phyloP scores from a whole-genome alignment of 2,113 vertebrate genomes.

The Aramus guarauna region DNA sequence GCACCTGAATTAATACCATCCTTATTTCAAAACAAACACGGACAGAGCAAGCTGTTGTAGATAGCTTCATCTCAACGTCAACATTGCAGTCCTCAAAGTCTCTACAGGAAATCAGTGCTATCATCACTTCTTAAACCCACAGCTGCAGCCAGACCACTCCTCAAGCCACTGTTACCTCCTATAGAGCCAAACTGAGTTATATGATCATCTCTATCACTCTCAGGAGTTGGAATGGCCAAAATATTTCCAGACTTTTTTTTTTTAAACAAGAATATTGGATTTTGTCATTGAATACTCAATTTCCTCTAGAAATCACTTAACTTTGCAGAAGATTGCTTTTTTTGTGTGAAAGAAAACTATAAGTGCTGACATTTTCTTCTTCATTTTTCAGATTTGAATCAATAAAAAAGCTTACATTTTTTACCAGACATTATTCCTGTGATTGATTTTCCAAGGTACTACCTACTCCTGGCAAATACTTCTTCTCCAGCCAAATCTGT shows the following conservation, averaged over 20 bases:
- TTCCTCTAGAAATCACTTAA: background rate
- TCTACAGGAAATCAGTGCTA: background rate
- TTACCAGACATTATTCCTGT: background rate
- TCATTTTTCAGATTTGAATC: background rate
- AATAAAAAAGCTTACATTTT: background rate
- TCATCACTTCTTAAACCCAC: background rate
- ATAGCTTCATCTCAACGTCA: background rate
- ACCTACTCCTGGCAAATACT: background rate
- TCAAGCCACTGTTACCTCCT: background rate
- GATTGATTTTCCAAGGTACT: background rate
- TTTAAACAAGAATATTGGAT: background rate
- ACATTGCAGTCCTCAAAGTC: background rate
- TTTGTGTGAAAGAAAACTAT: background rate
- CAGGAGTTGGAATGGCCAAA: background rate
- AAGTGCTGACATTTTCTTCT: background rate
- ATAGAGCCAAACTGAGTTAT: background rate
- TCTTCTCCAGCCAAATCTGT: background rate
- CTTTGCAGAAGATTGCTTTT: background rate
- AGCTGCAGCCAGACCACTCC: background rate
- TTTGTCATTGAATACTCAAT: background rate
- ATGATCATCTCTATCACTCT: background rate
- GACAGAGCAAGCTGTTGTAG: background rate
- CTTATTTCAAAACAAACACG: background rate
- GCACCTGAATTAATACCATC: background rate
- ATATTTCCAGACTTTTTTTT: background rate